Evolutionary conservation across 92 coral and sea anemone species (phyloP).

Genomic region (Phenganax subtilis): DNA sequence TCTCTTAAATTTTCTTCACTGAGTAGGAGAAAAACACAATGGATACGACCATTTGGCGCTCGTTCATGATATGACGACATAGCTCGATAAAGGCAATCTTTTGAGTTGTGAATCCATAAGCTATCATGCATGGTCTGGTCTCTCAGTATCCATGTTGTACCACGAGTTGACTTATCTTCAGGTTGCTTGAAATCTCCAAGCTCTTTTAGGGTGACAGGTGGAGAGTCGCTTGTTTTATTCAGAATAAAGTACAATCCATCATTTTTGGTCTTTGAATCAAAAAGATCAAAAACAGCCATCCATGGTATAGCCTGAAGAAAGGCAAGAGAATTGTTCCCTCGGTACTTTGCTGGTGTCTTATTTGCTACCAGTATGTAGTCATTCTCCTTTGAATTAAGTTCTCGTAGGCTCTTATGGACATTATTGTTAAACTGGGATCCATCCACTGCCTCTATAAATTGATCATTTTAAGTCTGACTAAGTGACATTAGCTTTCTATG

Average conservation of each 20-base stretch:
- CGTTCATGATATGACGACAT: slow-evolving; percentile 47
- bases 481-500: too few species aligned
- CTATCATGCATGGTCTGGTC: slow-evolving; percentile 53
- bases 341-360: slow-evolving; percentile 27
- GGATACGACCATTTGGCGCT: slow-evolving; percentile 42
- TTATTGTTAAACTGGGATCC: slow-evolving; percentile 22
- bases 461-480: not conserved
- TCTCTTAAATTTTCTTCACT: slow-evolving; percentile 42
- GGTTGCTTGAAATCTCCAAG: slow-evolving; percentile 36
- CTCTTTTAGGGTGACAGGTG: slow-evolving; percentile 15
- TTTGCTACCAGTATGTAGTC: slow-evolving; percentile 32
- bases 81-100: slow-evolving; percentile 52
- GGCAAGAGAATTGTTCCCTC: slow-evolving; percentile 21
- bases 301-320: slow-evolving; percentile 32
- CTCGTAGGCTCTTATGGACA: slow-evolving; percentile 28
- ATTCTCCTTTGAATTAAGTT: slow-evolving; percentile 26
- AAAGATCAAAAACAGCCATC: slow-evolving; percentile 37
- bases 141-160: slow-evolving; percentile 58
- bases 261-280: slow-evolving; percentile 22
- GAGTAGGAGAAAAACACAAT: slow-evolving; percentile 49
- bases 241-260: slow-evolving; percentile 28
- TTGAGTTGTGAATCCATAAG: slow-evolving; percentile 52
- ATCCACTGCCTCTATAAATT: slow-evolving; percentile 31
- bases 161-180: slow-evolving; percentile 40
- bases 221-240: slow-evolving; percentile 25